A percentile compares a stretch with the other conserved stretches of the same genome.
Conservation (phyloP, 2,888 invertebrate species). For the Eilema depressum region DNA sequence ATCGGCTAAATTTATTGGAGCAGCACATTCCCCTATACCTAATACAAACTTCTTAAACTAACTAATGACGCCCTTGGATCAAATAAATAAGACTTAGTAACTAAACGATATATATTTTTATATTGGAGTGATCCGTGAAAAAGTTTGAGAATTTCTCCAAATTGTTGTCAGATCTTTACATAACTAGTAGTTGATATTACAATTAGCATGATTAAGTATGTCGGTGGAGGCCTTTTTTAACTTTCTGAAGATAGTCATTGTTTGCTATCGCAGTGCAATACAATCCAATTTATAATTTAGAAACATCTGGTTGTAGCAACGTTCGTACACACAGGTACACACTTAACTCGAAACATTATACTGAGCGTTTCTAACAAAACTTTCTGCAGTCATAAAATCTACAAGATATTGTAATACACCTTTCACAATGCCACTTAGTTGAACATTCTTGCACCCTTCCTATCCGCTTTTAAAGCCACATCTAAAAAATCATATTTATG, state of each 20-base stretch:
- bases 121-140: background rate
- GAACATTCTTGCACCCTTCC: slow-evolving; percentile 24
- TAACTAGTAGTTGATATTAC: background rate
- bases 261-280: background rate
- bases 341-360: background rate
- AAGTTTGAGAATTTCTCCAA: background rate
- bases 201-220: background rate
- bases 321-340: slow-evolving; percentile 3
- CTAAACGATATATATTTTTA: background rate
- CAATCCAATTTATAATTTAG: slow-evolving; percentile 4
- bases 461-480: slow-evolving; percentile 18
- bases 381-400: slow-evolving; percentile 11
- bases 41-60: slow-evolving; percentile 57
- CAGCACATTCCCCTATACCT: slow-evolving; percentile 57
- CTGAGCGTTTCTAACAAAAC: background rate
- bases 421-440: slow-evolving; percentile 22
- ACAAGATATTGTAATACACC: slow-evolving; percentile 15
- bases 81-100: background rate
- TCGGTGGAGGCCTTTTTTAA: no score
- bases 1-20: slow-evolving; percentile 60
- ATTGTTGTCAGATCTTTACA: background rate
- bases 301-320: no score
- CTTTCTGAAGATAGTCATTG: no score
- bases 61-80: background rate
- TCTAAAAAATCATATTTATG: slow-evolving; percentile 35